Evolutionary conservation across 2,888 invertebrate species (phyloP), one percentile per base, ranked within the genome.

Genomic region (Harmothoe impar): DNA sequence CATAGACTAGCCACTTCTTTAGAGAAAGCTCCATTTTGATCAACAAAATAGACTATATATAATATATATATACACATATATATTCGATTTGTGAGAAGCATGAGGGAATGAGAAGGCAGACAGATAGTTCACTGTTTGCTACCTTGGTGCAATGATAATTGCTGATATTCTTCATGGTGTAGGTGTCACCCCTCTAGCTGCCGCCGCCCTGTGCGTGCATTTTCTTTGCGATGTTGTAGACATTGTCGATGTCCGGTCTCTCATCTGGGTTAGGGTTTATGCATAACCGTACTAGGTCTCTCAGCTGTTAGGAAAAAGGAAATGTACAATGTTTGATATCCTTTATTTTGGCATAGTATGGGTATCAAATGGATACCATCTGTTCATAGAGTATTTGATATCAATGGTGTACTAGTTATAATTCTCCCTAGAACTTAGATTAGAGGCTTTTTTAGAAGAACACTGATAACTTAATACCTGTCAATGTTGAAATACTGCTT

Each of bases 221-320:
- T 91, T 95, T 94, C 91, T 95, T 94, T 7, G 97, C 96, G 23
- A 96, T 94, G 77, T 94, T 94, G 93, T 96, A 96, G 15, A 97
- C 96, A 92, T 96, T 95, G 33, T 94, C 94, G 89, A 96, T 96
- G 93, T 96, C 96, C 5, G 97, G 97, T 25, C 97, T 94, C 89
- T 96, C 95, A 88, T 96, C 95, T 10, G 97, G 96, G 90, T 96
- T 96, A 0, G 96, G 96, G 93, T 96, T 96, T 89, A 97, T 96
- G 93, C 97, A 97, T 56, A 95, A 94, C 51, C 95, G 95, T 52
- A 97, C 96, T 89, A 97, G 93, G 56, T 95, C 94, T 62, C 96
- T 94, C 92, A 97, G 94, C 96, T 97, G 95, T 72, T 95, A 95
- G 89, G 91, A 54, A 15, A 29, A 96, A 35, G 97, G 96, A n/a